Evolutionary conservation across 2,113 vertebrate species (phyloP).

Genomic region (Galbula dea): DNA sequence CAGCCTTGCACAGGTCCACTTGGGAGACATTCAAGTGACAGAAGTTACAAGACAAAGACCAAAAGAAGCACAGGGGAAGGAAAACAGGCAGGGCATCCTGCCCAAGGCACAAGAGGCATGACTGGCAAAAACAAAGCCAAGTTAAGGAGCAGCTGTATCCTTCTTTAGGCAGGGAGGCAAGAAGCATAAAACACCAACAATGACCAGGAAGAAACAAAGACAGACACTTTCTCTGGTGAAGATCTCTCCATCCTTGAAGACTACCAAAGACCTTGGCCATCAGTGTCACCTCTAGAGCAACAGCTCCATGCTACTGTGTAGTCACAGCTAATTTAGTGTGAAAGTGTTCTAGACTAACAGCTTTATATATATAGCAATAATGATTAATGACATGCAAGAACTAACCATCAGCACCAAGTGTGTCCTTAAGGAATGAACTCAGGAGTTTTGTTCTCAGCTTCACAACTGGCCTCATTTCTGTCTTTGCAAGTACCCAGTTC

Average conservation of each 20-base stretch:
- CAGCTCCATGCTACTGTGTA: not conserved
- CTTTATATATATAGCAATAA: not conserved
- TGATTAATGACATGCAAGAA: not conserved
- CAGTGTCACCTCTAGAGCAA: not conserved
- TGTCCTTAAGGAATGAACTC: not conserved
- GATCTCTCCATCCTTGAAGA: not conserved
- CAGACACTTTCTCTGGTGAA: not conserved
- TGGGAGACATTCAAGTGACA: not conserved
- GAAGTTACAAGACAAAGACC: not conserved
- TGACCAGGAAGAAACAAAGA: not conserved
- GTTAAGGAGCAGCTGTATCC: not conserved
- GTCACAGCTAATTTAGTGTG: not conserved
- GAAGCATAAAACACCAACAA: not conserved
- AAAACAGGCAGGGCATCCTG: not conserved
- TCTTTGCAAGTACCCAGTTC: not conserved
- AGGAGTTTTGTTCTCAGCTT: not conserved
- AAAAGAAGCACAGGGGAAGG: not conserved
- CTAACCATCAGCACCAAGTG: not conserved
- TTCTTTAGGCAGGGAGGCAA: not conserved
- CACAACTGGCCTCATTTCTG: not conserved
- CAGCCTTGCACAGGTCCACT: not conserved
- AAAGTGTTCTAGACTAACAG: not conserved
- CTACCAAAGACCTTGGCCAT: rapidly evolving
- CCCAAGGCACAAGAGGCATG: not conserved
- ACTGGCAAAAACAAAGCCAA: not conserved